Percentiles rank a stretch among this genome's conserved stretches.
Evolutionary conservation across 2,888 invertebrate genomes (phyloP).

Genomic region (Parelbella ahira): DNA sequence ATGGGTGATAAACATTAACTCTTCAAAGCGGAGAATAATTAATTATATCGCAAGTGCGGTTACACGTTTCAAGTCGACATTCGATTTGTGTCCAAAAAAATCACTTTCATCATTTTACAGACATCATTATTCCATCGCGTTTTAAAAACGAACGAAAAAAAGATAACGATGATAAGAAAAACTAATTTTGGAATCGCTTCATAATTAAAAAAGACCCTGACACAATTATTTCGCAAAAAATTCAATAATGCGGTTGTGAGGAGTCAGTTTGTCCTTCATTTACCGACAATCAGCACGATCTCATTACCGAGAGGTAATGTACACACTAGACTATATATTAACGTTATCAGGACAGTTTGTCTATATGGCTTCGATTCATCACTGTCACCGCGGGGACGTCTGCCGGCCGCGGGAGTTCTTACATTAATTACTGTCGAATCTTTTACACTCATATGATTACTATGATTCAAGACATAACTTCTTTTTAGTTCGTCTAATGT

Average conservation of each 20-base stretch:
- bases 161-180: too few relatives aligned
- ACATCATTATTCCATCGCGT: too few relatives aligned
- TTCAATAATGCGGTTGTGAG: conserved; percentile 7
- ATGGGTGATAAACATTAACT: conserved; percentile 56
- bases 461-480: too few relatives aligned
- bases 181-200: too few relatives aligned
- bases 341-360: conserved; percentile 70
- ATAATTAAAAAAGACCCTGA: conserved; percentile 35
- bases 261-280: conserved; percentile 37
- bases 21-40: too few relatives aligned
- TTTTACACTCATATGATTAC: too few relatives aligned
- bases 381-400: conserved; percentile 52
- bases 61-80: too few relatives aligned
- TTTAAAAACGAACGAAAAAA: too few relatives aligned
- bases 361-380: conserved; percentile 65
- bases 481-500: too few relatives aligned
- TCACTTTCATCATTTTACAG: too few relatives aligned
- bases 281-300: conserved; percentile 43
- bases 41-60: too few relatives aligned
- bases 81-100: too few relatives aligned
- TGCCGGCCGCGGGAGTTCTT: conserved; percentile 26
- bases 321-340: conserved; percentile 64
- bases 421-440: conserved; percentile 10
- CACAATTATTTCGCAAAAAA: conserved; percentile 36
- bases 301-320: conserved; percentile 52